Conservation (phyloP, 2,113 vertebrate genomes). For the Syrrhaptes paradoxus region DNA sequence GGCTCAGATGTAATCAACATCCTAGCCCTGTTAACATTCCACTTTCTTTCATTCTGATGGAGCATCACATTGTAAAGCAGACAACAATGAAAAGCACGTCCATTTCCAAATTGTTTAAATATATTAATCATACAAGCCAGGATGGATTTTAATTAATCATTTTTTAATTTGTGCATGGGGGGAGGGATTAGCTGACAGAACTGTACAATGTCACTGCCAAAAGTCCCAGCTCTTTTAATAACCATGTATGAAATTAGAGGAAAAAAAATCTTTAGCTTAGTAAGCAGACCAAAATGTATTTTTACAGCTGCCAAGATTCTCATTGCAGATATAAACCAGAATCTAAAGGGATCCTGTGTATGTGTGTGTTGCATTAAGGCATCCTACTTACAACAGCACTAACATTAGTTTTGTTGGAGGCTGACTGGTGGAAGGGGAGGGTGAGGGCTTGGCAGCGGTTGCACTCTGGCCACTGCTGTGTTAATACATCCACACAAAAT, state of each 20-base stretch:
- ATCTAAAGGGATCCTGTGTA: conserved; percentile 17
- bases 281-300: conserved; percentile 35
- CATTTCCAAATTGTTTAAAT: conserved; percentile 49
- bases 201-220: conserved; percentile 50
- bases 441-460: background rate
- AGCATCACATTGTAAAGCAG: conserved; percentile 11
- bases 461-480: background rate
- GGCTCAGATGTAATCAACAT: conserved; percentile 40
- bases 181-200: conserved; percentile 7
- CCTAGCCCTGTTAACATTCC: conserved; percentile 9
- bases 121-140: background rate
- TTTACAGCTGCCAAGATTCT: conserved; percentile 59
- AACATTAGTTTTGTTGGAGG: background rate
- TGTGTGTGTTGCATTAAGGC: background rate
- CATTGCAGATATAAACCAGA: conserved; percentile 61
- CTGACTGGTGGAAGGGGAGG: background rate
- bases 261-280: conserved; percentile 35
- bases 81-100: conserved; percentile 31
- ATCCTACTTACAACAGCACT: conserved; percentile 1
- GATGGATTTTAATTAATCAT: conserved; percentile 39
- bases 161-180: conserved; percentile 3
- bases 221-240: conserved; percentile 18
- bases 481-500: background rate
- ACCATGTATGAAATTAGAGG: conserved; percentile 33
- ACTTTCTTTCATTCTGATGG: conserved; percentile 33